Percentiles rank a stretch among this genome's conserved stretches.
Conservation (phyloP, 1,140 invertebrate species). For the Zaprionus ornatus region DNA sequence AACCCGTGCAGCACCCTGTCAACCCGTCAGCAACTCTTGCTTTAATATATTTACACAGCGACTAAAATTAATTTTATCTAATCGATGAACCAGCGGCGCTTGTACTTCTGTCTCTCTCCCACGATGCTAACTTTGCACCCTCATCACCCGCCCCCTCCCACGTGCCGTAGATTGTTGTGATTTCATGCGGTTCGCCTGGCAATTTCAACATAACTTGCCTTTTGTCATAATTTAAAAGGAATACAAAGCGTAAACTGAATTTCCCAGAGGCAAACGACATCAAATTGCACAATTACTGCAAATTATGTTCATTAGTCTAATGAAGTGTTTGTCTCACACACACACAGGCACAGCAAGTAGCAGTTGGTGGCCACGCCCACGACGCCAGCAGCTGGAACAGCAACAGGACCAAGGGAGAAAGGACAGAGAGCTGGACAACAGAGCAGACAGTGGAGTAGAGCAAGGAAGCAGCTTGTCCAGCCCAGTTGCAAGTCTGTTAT, state of each 20-base stretch:
- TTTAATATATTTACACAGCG: conserved; percentile 47
- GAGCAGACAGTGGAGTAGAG: not conserved
- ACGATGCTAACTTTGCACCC: conserved; percentile 8
- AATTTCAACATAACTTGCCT: conserved; percentile 39
- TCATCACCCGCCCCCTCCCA: not conserved
- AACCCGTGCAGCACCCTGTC: not conserved
- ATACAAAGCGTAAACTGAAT: not conserved
- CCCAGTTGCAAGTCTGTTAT: conserved; percentile 12
- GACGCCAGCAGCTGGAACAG: not conserved
- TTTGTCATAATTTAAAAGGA: conserved; percentile 6
- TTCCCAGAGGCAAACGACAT: conserved; percentile 35
- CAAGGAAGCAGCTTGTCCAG: not conserved
- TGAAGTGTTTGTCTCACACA: conserved; percentile 68
- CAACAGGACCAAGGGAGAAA: not conserved
- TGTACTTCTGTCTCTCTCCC: conserved; percentile 3
- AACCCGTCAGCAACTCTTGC: conserved; percentile 7
- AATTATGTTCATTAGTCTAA: conserved; percentile 79
- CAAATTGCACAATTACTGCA: conserved; percentile 63
- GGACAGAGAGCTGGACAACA: not conserved
- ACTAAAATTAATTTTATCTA: conserved; percentile 82
- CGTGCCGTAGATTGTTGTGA: conserved; percentile 22
- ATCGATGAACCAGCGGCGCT: conserved; percentile 58
- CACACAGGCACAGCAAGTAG: conserved; percentile 35
- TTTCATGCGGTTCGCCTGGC: conserved; percentile 39
- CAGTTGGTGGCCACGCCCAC: conserved; percentile 43